Percentiles rank a stretch among this genome's conserved stretches.
phyloP scores from a whole-genome alignment of 2,113 vertebrate genomes.

The Sinocyclocheilus maitianheensis region DNA sequence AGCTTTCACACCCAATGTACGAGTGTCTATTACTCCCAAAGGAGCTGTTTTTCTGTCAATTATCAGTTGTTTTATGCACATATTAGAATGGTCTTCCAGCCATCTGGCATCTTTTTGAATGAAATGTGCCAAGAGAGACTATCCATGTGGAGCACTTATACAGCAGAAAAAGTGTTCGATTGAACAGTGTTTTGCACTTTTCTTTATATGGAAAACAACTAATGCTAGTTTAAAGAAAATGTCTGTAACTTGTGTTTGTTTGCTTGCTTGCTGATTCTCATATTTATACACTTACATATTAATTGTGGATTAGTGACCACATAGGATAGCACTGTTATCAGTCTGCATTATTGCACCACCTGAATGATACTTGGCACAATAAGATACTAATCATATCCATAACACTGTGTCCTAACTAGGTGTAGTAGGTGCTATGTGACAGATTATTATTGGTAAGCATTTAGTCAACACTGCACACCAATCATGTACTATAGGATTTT shows the following conservation, averaged over 20 bases:
- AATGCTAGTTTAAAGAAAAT: neutral
- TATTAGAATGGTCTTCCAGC: slow-evolving; percentile 41
- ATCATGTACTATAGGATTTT: no score
- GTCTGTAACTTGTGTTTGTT: neutral
- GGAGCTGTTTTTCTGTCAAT: slow-evolving; percentile 53
- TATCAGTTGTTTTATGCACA: slow-evolving; percentile 55
- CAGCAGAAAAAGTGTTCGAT: slow-evolving; percentile 12
- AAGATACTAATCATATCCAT: no score
- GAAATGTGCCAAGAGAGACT: slow-evolving; percentile 45
- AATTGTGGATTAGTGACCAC: neutral
- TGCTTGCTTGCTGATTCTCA: neutral
- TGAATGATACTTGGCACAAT: no score
- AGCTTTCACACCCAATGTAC: slow-evolving; percentile 41
- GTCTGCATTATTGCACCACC: no score
- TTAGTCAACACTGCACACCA: neutral
- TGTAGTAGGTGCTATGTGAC: neutral
- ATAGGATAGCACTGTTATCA: neutral
- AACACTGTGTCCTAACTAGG: no score
- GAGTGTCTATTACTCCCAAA: slow-evolving; percentile 42
- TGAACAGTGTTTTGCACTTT: slow-evolving; percentile 34
- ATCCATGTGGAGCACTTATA: slow-evolving; percentile 39
- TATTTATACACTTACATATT: neutral
- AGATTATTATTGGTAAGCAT: neutral
- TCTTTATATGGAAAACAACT: slow-evolving; percentile 31
- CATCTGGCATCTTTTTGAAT: slow-evolving; percentile 49